Evolutionary conservation across 2,113 vertebrate genomes (phyloP).

Genomic region (Clinocottus analis): DNA sequence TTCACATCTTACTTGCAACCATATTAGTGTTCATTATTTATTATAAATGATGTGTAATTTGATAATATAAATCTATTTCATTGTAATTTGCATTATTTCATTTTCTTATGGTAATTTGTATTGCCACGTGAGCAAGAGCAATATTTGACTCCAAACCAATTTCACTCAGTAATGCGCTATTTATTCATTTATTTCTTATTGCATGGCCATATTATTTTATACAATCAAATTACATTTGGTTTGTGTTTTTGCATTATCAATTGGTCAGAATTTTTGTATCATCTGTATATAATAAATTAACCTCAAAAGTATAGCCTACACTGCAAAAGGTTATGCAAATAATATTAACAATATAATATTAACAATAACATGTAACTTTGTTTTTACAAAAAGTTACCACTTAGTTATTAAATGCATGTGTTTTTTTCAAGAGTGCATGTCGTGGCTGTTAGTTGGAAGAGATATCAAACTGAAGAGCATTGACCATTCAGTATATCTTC

Average conservation of each 20-base stretch:
- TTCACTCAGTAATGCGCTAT: not conserved
- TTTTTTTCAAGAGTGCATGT: not conserved
- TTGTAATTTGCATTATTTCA: not conserved
- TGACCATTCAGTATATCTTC: slow-evolving; percentile 38
- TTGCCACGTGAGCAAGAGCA: not conserved
- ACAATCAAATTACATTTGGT: not conserved
- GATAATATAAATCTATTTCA: not conserved
- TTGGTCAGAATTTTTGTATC: not conserved
- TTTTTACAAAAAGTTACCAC: not conserved
- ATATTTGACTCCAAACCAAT: not conserved
- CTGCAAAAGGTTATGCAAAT: no score
- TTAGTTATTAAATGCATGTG: not conserved
- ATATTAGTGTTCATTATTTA: not conserved
- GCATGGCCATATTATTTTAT: not conserved
- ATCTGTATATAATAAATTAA: not conserved
- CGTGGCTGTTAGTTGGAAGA: slow-evolving; percentile 5
- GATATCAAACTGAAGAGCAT: slow-evolving; percentile 8
- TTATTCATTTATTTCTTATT: not conserved
- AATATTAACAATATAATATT: no score
- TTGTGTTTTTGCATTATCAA: not conserved
- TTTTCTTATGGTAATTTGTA: not conserved
- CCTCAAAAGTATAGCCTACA: no score
- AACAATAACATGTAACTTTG: not conserved
- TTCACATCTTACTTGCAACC: not conserved
- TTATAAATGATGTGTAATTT: not conserved